These are phyloP conservation scores for Pseudanteris insignis DNA, from an alignment of 2,888 invertebrate genomes.

Conservation along the genomic window DNA sequence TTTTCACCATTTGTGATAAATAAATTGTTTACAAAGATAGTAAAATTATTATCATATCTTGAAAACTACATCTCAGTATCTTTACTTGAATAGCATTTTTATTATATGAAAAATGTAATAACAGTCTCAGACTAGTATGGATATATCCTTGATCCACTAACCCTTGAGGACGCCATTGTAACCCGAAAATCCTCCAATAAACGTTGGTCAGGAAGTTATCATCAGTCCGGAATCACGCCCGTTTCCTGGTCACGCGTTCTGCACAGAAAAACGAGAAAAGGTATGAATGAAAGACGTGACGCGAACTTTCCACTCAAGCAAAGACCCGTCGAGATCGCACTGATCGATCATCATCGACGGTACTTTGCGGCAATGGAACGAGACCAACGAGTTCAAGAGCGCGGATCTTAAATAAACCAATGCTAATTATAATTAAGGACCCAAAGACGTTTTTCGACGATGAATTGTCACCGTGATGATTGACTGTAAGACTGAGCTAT, in stretches of 20 bases:
- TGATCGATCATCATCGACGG: conserved; percentile 13
- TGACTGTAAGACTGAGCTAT: conserved; percentile 5
- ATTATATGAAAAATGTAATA: no score
- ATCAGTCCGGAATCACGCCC: conserved; percentile 8
- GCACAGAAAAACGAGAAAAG: conserved; percentile 4
- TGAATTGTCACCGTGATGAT: conserved; percentile 12
- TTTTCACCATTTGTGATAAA: no score
- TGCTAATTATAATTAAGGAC: conserved; percentile 31
- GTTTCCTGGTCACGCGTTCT: conserved; percentile 10
- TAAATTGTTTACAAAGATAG: no score
- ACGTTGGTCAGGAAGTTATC: conserved; percentile 17
- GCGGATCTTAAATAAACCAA: conserved; percentile 11
- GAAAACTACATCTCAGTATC: no score
- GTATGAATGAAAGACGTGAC: not conserved
- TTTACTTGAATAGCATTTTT: no score
- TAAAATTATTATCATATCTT: no score
- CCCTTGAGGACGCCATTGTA: conserved; percentile 18
- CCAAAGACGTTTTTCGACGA: conserved; percentile 8
- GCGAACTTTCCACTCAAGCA: conserved; percentile 12
- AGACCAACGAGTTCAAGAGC: conserved; percentile 34
- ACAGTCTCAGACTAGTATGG: no score
- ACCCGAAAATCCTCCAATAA: not conserved
- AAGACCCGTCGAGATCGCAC: conserved; percentile 25
- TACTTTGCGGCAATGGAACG: conserved; percentile 16
- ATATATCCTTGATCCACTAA: conserved; percentile 6